Percentiles rank a stretch among this genome's conserved stretches.
phyloP scores from a whole-genome alignment of 2,888 invertebrate genomes.

The Polyommatus iphigenia region DNA sequence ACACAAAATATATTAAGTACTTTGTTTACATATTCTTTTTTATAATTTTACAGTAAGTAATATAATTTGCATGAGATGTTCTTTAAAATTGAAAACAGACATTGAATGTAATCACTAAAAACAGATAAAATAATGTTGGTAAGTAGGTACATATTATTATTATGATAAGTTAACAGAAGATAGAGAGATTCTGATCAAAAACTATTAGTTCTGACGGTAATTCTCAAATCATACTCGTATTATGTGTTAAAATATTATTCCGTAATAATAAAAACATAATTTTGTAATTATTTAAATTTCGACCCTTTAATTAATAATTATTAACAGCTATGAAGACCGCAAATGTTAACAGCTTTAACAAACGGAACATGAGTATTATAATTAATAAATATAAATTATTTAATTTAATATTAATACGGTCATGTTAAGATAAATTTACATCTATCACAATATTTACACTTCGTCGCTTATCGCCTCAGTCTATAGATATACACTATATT shows the following conservation, averaged over 20 bases:
- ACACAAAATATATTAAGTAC: neutral
- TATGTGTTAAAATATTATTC: no score
- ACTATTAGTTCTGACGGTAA: no score
- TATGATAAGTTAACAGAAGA: no score
- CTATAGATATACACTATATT: neutral
- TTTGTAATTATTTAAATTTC: neutral
- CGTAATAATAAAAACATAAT: neutral
- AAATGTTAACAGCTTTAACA: neutral
- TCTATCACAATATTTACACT: constrained; percentile 22
- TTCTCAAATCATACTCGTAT: no score
- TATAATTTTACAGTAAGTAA: neutral
- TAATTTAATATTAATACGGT: neutral
- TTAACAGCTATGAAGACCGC: neutral
- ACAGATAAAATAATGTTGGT: no score
- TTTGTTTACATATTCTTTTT: neutral
- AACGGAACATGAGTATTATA: neutral
- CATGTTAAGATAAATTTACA: neutral
- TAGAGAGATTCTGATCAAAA: no score
- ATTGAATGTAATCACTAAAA: neutral
- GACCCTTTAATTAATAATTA: neutral
- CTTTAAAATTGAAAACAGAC: neutral
- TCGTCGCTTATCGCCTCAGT: constrained; percentile 6
- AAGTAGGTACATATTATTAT: no score
- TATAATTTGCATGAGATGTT: neutral
- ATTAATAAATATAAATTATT: neutral